Evolutionary conservation across 2,113 vertebrate genomes (phyloP), one percentile per base, ranked within the genome.

Genomic region (Phalacrocorax carbo): DNA sequence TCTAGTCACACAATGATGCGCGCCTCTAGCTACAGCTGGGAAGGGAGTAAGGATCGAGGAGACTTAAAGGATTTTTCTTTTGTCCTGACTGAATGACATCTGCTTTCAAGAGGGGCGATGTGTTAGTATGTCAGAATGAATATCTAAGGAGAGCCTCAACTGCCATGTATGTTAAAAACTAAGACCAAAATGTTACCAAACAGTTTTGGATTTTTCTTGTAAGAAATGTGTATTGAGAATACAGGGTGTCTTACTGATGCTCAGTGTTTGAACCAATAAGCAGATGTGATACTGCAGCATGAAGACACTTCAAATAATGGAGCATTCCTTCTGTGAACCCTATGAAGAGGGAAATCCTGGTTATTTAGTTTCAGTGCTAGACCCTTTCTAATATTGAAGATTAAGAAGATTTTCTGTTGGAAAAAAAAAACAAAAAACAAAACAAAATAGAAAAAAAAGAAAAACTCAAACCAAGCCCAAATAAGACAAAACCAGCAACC

Each of bases 251-350:
- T 58, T 49, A 34, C 29, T 13, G 42, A 17, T 27, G 38, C 32
- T 62, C 25, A 6, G n/a, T 48, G 14, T 71, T 95, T 29, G 75
- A 86, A 51, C 15, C 57, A 26, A 8, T 64, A 60, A 54, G 30
- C 55, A 69, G 60, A 30, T 0, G 1, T 12, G 21, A 7, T 48
- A 38, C 1, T 58, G 88, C 49, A 51, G 19, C 11, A 1, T 5
- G 5, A 58, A 46, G 29, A 40, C 19, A 3, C 25, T 78, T 17
- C 27, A 11, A 62, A 30, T 52, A 34, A n/a, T 0, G 2, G 60
- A 52, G 54, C 10, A 2, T 19, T 78, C 61, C 51, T 42, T 30
- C 78, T 79, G 79, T 32, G 79, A 72, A 3, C 38, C 19, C 82
- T 13, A 2, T 2, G 18, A 75, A 48, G 79, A 75, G n/a, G 46